Evolutionary conservation across 2,113 vertebrate species (phyloP).

Genomic region (Serilophus lunatus): DNA sequence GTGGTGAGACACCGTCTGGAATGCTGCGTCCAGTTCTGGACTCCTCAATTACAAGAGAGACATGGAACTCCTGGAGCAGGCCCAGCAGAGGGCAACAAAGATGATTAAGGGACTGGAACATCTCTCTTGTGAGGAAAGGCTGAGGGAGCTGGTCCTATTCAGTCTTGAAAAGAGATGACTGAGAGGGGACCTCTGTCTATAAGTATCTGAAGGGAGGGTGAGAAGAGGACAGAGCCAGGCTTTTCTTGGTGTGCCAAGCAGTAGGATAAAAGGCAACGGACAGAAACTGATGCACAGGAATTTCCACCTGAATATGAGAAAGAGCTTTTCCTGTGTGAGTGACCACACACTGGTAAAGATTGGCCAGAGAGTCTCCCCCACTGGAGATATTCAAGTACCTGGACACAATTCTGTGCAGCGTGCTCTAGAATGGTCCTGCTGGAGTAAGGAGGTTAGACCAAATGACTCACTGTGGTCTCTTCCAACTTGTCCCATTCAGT

Average conservation of each 20-base stretch:
- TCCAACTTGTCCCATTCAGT: background rate
- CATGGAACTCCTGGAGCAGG: fast-evolving
- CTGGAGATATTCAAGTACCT: background rate
- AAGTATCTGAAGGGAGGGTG: background rate
- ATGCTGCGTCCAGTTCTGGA: background rate
- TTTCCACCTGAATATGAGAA: background rate
- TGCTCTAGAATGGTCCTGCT: background rate
- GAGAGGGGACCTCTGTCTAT: background rate
- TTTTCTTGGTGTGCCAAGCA: background rate
- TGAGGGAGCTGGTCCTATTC: background rate
- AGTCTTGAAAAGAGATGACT: background rate
- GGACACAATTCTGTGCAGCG: background rate
- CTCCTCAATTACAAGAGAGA: background rate
- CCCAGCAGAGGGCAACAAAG: background rate
- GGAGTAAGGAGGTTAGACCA: background rate
- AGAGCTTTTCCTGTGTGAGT: background rate
- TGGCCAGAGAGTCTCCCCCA: background rate
- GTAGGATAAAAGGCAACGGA: background rate
- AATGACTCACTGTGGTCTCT: background rate
- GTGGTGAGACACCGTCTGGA: background rate
- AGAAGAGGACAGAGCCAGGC: background rate
- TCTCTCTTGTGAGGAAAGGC: background rate
- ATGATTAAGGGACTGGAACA: background rate
- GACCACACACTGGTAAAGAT: background rate
- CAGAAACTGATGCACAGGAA: background rate